Base-by-base conservation (phyloP, 2,888 invertebrate genomes). In the Melieria omissa region DNA sequence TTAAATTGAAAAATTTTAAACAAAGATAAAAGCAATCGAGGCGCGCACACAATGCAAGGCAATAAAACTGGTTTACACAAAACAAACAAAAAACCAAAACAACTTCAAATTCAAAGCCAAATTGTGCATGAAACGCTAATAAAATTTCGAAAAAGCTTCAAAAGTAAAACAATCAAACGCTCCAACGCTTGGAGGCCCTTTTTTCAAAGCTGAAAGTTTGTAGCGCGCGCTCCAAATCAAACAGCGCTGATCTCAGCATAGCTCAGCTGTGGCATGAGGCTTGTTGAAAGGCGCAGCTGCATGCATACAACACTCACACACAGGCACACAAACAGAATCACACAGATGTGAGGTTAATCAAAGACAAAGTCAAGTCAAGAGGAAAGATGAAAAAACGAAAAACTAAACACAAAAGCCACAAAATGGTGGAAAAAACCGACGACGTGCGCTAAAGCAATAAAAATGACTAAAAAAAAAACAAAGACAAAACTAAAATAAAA, bases 401-500 rank as follows among this genome's bases (percentile, higher is more conserved):
- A 61, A 47, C 46, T 3, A 72, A 60, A 58, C 63, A 66, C 64
- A 72, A 60, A 55, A 63, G 44, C 67, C 72, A 73, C 71, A 74
- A 73, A 74, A 74, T 74, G 73, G 73, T 57, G 72, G 72, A 49
- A 67, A 55, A 63, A 67, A 67, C 54, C n/a, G 47, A 60, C 63
- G 57, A 16, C 10, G 14, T 46, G 16, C n/a, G 46, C 8, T 10
- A 41, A 16, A 64, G 57, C 45, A 54, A 41, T 5, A 46, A 63
- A 64, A 60, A n/a, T n/a, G 12, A 16, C 8, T 9, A 9, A 12
- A 46, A 45, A n/a, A 65, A 70, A 57, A 63, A 47, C 41, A 14
- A 9, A 55, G 8, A 55, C 9, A 55, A 55, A 55, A n/a, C 8
- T 0, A 55, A 10, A 57, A 57, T 16, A 57, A 9, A 7, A 4